Evolutionary conservation across 2,888 invertebrate species (phyloP), one percentile per base, ranked within the genome.

Genomic region (Heterodera filipjevi): DNA sequence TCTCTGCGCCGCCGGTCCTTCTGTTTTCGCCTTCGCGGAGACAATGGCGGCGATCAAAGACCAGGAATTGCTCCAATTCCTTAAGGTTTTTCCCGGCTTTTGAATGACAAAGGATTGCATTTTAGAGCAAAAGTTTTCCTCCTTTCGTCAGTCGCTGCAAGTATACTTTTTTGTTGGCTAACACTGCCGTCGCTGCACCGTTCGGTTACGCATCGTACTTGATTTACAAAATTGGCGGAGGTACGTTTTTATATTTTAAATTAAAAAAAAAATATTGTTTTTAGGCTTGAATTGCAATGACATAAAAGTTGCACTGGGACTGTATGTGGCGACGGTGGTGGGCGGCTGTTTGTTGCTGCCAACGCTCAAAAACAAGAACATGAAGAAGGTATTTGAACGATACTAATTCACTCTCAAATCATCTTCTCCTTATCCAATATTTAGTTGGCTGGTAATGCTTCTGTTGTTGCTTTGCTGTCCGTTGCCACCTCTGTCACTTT

Each of bases 211-310:
- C 87, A 30, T 85, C 87, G 30, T 87, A 87, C 74, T 79, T 87
- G 46, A 84, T 87, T 76, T 87, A 85, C 83, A 87, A 87, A 77
- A 83, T 86, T 79, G 87, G 87, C 12, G 87, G 87, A 70, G 87
- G 85, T 85, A 22, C 8, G 59, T 59, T 2, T n/a, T 27, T 59
- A 70, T 27, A 49, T 35, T n/a, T n/a, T n/a, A n/a, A 10, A 66
- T 30, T 27, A 1, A 2, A 19, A 0, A 2, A 22, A 0, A 3
- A 35, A 19, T 6, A 39, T 30, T 49, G 22, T 77, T 3, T 81
- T 78, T 16, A 85, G 85, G 87, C 12, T 87, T 87, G 80, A 86
- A 85, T 80, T 86, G 87, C 82, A 84, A 83, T 64, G 87, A 87
- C 80, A 87, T 87, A 3, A 83, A 83, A 33, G 71, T 84, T 66